Base-by-base conservation (phyloP, 2,888 invertebrate species). In the Ophion costatus region DNA sequence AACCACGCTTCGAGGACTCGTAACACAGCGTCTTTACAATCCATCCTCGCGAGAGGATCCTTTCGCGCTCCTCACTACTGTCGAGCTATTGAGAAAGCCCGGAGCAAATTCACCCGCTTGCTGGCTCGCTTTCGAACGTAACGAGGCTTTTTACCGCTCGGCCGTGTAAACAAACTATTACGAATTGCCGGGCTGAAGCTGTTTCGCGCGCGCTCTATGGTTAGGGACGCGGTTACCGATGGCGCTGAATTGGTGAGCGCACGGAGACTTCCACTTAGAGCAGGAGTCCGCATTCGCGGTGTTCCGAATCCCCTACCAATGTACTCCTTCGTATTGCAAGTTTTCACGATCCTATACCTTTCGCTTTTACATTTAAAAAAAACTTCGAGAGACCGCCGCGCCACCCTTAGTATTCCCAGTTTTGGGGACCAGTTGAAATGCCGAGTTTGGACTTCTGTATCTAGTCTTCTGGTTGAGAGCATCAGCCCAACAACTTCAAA, bases 101-200 rank as follows among this genome's bases (percentile, higher is more conserved):
- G 56, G 80, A 82, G 73, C 45, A 80, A 83, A 85, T 82, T 85
- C 75, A 78, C 77, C 83, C 77, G 57, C 67, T 70, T 69, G 71
- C 14, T 51, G 17, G 17, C 74, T 80, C 74, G 80, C 82, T 77
- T 74, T 83, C 74, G 73, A 80, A 80, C 80, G 74, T 80, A 85
- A 85, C 85, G 85, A 85, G 85, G 82, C 80, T 85, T 85, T 85
- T 85, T 85, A 85, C 75, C 80, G 77, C 63, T 45, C 51, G 57
- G 82, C 77, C 85, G 85, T 85, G 85, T 85, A 85, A 85, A 85
- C 85, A 85, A 83, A 85, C 85, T 85, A 82, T 85, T 77, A 80
- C 82, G 80, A 75, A 85, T 85, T 85, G 85, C 67, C 51, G 82
- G 17, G 64, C 80, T 67, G 83, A 42, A 59, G 61, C 69, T 69